These are phyloP conservation scores for Salpingus planirostris DNA, from an alignment of 2,888 invertebrate genomes.

Conservation along the genomic window DNA sequence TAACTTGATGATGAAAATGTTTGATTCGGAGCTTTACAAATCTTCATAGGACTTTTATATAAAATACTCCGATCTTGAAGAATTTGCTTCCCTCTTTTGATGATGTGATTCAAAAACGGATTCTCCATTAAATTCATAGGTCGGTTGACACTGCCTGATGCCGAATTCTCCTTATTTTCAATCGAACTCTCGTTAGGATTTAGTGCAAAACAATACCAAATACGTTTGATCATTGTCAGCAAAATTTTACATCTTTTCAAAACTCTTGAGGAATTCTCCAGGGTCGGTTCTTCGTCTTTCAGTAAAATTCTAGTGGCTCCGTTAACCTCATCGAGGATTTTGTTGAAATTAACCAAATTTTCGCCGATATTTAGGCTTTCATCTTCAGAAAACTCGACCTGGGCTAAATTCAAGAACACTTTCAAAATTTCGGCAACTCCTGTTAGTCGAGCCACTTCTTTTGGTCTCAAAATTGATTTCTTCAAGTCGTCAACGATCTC, in stretches of 20 bases:
- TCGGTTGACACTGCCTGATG: too few relatives aligned
- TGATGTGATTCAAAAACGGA: conserved; percentile 25
- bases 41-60: conserved; percentile 25
- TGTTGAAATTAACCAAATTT: conserved; percentile 3
- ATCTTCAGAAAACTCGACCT: conserved; percentile 14
- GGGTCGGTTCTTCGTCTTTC: conserved; percentile 13
- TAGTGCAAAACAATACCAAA: conserved; percentile 22
- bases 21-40: too few relatives aligned
- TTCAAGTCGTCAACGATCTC: conserved; percentile 14
- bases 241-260: conserved; percentile 32
- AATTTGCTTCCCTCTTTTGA: conserved; percentile 29
- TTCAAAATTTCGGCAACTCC: conserved; percentile 18
- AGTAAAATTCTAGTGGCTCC: conserved; percentile 22
- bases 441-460: neutral
- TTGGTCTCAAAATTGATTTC: neutral
- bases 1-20: too few relatives aligned
- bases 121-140: too few relatives aligned
- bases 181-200: neutral
- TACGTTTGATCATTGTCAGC: conserved; percentile 20
- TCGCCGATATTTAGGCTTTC: conserved; percentile 7
- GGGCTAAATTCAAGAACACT: conserved; percentile 18
- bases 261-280: conserved; percentile 18
- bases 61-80: conserved; percentile 34
- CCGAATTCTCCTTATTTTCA: too few relatives aligned
- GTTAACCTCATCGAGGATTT: conserved; percentile 26